phyloP scores from a whole-genome alignment of 2,797 vertebrate species.

The Sphenopsis melanotis region DNA sequence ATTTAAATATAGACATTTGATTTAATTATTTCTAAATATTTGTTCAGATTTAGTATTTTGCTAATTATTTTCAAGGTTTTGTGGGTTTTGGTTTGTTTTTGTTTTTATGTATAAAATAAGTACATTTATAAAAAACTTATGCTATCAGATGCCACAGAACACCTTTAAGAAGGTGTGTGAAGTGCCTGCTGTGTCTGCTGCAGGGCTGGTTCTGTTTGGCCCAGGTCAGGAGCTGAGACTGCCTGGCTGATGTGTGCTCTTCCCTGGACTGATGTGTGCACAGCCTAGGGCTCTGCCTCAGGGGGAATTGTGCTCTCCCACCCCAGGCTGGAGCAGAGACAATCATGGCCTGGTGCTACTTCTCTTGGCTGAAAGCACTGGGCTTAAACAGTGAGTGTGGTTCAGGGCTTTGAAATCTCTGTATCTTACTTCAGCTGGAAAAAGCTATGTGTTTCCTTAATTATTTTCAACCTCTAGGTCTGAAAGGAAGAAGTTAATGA shows the following conservation, averaged over 20 bases:
- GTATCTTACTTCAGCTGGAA: background rate
- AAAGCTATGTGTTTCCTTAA: background rate
- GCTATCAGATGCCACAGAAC: background rate
- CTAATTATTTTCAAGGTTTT: background rate
- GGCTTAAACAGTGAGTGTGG: rapidly evolving
- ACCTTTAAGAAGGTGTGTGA: background rate
- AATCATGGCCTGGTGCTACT: background rate
- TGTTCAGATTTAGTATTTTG: background rate
- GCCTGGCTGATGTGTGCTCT: background rate
- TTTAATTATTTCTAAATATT: background rate
- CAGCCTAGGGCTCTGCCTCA: rapidly evolving
- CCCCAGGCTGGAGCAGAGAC: background rate
- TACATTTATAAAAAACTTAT: background rate
- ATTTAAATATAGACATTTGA: background rate
- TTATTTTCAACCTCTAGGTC: background rate
- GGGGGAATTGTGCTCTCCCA: background rate
- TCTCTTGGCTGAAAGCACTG: background rate
- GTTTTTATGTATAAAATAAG: background rate
- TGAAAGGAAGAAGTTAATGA: background rate
- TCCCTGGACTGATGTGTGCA: background rate
- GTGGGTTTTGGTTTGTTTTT: no score
- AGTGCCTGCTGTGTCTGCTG: background rate
- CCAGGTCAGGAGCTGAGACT: background rate
- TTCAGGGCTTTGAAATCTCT: background rate
- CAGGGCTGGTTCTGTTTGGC: background rate